Evolutionary conservation across 2,113 vertebrate genomes (phyloP), one percentile per base, ranked within the genome.

Genomic region (Pao palembangensis): DNA sequence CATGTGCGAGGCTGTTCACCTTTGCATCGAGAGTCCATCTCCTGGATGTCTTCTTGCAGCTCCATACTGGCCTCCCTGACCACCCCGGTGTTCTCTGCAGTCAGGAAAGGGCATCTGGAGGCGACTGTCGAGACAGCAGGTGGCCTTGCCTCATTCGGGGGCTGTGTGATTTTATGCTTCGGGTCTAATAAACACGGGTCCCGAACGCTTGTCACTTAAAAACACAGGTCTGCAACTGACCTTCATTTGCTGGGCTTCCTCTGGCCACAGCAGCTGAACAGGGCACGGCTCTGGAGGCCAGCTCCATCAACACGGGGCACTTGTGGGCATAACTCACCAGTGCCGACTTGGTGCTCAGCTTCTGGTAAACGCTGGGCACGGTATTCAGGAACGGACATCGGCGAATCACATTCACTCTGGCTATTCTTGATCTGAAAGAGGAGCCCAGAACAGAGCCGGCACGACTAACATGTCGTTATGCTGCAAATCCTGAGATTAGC

Each of bases 271-370:
- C 76, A 2, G 90, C 38, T 1, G 93, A 92, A 17, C 90, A 92
- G 61, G 89, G 86, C 58, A 95, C 65, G 12, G 85, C 25, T 50
- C 92, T 90, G 46, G 88, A 87, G 11, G 72, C 91, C 49, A 90
- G 76, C 60, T 93, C 91, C 93, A 93, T 94, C 94, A 96, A 94
- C 49, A 95, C 91, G 0, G 94, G 95, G 64, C 95, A 98, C 54
- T 86, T 94, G 64, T 92, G 93, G 8, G 94, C 93, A 74, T 93
- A 95, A 21, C 90, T 88, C 18, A 91, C 81, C 78, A 96, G 76
- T 0, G 92, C 71, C 0, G 60, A 94, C 55, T 92, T 92, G 50
- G 92, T 88, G 0, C 93, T 88, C 78, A 95, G 92, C 88, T 94
- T 94, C 81, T 95, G 85, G 80, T 93, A 94, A 14, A 90, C 76